Percentiles rank a stretch among this genome's conserved stretches.
phyloP scores from a whole-genome alignment of 1,140 invertebrate species.

The Tetragonula clypearis region DNA sequence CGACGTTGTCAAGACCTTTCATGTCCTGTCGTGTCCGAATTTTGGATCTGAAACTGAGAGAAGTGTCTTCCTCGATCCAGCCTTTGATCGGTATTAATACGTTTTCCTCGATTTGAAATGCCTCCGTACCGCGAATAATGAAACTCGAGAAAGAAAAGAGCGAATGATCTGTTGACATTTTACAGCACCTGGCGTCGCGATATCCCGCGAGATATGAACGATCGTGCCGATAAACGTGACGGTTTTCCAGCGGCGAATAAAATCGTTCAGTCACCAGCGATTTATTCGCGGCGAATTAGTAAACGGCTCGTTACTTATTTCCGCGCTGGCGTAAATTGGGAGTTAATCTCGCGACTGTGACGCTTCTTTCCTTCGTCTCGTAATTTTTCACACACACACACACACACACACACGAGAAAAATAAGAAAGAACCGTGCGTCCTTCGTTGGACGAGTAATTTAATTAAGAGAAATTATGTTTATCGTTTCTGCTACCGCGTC shows the following conservation, averaged over 20 bases:
- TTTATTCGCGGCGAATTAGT: conserved; percentile 42
- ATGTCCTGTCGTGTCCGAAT: no score
- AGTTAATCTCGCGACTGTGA: conserved; percentile 11
- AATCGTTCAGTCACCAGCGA: conserved; percentile 4
- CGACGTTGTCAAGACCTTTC: no score
- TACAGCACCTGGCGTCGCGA: neutral
- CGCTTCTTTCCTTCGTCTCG: neutral
- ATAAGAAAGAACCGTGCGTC: neutral
- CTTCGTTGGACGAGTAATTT: neutral
- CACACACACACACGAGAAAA: no score
- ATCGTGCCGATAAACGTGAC: neutral
- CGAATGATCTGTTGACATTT: neutral
- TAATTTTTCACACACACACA: no score
- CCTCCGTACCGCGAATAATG: neutral
- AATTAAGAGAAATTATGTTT: neutral
- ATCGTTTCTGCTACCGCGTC: neutral
- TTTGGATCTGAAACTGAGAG: no score
- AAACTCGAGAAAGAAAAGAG: neutral
- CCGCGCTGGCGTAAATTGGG: neutral
- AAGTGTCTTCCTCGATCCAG: neutral
- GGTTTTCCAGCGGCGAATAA: neutral
- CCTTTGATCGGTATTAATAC: neutral
- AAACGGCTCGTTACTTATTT: neutral
- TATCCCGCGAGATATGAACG: neutral
- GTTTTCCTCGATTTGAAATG: neutral